Evolutionary conservation across 2,888 invertebrate species (phyloP), one percentile per base, ranked within the genome.

Genomic region (Chrysodeixis includens): DNA sequence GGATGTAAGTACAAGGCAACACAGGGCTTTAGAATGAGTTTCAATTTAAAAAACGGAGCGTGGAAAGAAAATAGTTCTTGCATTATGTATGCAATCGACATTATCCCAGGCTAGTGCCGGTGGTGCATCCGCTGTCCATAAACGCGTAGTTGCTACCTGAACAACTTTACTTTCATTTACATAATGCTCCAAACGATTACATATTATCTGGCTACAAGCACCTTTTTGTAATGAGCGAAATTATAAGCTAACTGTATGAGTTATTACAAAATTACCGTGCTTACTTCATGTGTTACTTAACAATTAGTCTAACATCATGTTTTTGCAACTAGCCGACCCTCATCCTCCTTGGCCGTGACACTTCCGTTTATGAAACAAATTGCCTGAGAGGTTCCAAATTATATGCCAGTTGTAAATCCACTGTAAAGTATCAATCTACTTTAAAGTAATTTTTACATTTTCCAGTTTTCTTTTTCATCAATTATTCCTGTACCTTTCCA

Each of bases 131-230:
- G 76, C 66, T 78, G 73, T 69, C 77, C 74, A 76, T 74, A 68
- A 79, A 73, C 71, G 79, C 76, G 65, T 69, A 58, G 71, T 74
- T 74, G 78, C 80, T 68, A 76, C 72, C 85, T 83, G 74, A 83
- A 86, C 89, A 83, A 83, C 86, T 85, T 88, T 82, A 87, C 85
- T 89, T 87, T 88, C 87, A 90, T 91, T 90, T 84, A 87, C 90
- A 91, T 90, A 90, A 89, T 90, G 83, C 20, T 49, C 20, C 82
- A 74, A 66, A 74, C 75, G 72, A 75, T 73, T 66, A 74, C 74
- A 74, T 77, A 75, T 63, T 65, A 68, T 65, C 51, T 49, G 44
- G 10, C 22, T 56, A 62, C 40, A 12, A 52, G 55, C 53, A 49
- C 68, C 49, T 53, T 63, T 58, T 58, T 56, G 30, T 40, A 30